Evolutionary conservation across 2,113 vertebrate genomes (phyloP).

Genomic region (Stigmatopora argus): DNA sequence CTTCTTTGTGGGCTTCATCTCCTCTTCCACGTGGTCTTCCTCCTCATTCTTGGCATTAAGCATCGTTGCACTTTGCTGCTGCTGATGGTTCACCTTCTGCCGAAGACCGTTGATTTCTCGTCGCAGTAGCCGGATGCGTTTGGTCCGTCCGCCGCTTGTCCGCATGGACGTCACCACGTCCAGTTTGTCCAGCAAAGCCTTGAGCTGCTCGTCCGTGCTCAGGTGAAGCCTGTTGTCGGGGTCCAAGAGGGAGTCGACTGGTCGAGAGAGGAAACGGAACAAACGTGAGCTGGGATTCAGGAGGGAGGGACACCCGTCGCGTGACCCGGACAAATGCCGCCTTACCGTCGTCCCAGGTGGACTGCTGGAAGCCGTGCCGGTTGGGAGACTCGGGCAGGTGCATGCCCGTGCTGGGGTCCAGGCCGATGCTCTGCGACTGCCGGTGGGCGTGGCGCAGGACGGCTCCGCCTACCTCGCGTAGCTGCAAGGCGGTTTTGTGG

Average conservation of each 20-base stretch:
- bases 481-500: conserved; percentile 86
- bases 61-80: conserved; percentile 65
- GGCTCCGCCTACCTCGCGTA: conserved; percentile 87
- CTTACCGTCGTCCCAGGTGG: conserved; percentile 96
- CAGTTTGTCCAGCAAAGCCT: conserved; percentile 90
- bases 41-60: conserved; percentile 64
- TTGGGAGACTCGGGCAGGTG: conserved; percentile 86
- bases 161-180: conserved; percentile 85
- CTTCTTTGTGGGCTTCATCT: conserved; percentile 39
- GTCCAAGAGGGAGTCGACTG: conserved; percentile 88
- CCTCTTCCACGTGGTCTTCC: conserved; percentile 53
- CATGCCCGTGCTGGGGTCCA: conserved; percentile 84
- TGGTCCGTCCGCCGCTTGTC: conserved; percentile 87
- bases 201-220: conserved; percentile 84
- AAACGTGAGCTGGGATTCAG: not conserved
- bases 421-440: conserved; percentile 87
- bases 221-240: conserved; percentile 89
- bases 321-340: not conserved
- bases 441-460: conserved; percentile 85
- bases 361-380: conserved; percentile 82
- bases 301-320: not conserved
- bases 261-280: not conserved
- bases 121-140: conserved; percentile 84
- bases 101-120: conserved; percentile 87
- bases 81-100: conserved; percentile 78